Conservation (phyloP, 1,140 invertebrate species). For the Anastatus disparis region DNA sequence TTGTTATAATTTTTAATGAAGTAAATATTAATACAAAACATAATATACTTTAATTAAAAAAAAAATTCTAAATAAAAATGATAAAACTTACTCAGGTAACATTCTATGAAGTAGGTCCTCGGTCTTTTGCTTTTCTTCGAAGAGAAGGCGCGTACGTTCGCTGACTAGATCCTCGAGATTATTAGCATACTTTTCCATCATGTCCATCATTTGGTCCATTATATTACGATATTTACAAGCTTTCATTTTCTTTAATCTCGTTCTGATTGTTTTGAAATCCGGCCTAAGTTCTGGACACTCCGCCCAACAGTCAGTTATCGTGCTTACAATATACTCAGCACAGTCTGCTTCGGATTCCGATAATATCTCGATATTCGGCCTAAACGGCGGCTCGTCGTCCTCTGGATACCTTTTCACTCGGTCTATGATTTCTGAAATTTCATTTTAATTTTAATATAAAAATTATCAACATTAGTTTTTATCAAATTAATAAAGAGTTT, state of each 20-base stretch:
- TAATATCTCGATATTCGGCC: slow-evolving; percentile 78
- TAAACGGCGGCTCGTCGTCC: slow-evolving; percentile 76
- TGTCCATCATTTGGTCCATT: slow-evolving; percentile 96
- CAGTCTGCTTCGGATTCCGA: slow-evolving; percentile 74
- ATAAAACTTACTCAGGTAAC: slow-evolving; percentile 83
- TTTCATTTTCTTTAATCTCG: slow-evolving; percentile 86
- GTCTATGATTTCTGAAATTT: slow-evolving; percentile 83
- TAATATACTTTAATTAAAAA: no score
- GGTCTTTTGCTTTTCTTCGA: slow-evolving; percentile 93
- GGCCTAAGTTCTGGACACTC: slow-evolving; percentile 84
- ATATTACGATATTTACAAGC: slow-evolving; percentile 88
- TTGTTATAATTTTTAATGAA: no score
- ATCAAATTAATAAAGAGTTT: no score
- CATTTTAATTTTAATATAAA: no score
- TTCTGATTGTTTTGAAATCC: slow-evolving; percentile 83
- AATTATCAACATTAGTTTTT: no score
- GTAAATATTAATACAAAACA: no score
- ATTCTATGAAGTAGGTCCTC: slow-evolving; percentile 93
- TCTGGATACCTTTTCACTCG: slow-evolving; percentile 75
- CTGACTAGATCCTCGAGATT: slow-evolving; percentile 93
- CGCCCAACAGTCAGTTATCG: slow-evolving; percentile 88
- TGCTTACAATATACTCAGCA: slow-evolving; percentile 80
- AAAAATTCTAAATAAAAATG: slow-evolving; percentile 9
- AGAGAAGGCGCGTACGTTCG: slow-evolving; percentile 86
- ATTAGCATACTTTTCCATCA: slow-evolving; percentile 95